phyloP scores from a whole-genome alignment of 2,888 invertebrate genomes.

The Heliothis peltigera region DNA sequence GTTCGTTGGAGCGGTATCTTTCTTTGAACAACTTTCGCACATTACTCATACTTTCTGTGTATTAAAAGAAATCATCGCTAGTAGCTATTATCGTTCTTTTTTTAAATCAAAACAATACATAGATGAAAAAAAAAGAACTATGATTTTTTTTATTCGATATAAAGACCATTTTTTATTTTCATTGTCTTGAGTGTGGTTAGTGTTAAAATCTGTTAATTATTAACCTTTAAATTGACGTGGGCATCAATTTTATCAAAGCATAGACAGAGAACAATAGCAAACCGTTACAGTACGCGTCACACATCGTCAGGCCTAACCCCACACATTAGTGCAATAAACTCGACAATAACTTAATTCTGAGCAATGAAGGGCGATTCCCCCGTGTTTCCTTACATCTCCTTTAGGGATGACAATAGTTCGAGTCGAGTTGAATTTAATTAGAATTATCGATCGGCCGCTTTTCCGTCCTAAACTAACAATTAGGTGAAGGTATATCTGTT shows the following conservation, averaged over 20 bases:
- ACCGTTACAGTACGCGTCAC: constrained; percentile 55
- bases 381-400: constrained; percentile 71
- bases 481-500: constrained; percentile 63
- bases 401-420: constrained; percentile 77
- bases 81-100: neutral
- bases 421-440: constrained; percentile 81
- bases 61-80: constrained; percentile 18
- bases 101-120: neutral
- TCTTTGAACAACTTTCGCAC: constrained; percentile 38
- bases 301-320: constrained; percentile 76
- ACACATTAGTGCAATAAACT: constrained; percentile 88
- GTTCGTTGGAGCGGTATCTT: constrained; percentile 29
- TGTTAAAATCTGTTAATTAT: constrained; percentile 37
- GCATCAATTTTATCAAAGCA: constrained; percentile 43
- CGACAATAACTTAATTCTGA: constrained; percentile 88
- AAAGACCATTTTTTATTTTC: neutral
- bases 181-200: constrained; percentile 15
- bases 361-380: constrained; percentile 83
- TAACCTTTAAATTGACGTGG: constrained; percentile 30
- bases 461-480: constrained; percentile 71
- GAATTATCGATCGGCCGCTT: constrained; percentile 79
- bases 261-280: constrained; percentile 52
- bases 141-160: neutral
- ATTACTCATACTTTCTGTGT: constrained; percentile 27
- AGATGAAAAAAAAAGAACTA: neutral